A percentile compares a stretch with the other conserved stretches of the same genome.
These are phyloP conservation scores for Schlechtendalia chinensis DNA, from an alignment of 1,140 invertebrate genomes.

Conservation along the genomic window DNA sequence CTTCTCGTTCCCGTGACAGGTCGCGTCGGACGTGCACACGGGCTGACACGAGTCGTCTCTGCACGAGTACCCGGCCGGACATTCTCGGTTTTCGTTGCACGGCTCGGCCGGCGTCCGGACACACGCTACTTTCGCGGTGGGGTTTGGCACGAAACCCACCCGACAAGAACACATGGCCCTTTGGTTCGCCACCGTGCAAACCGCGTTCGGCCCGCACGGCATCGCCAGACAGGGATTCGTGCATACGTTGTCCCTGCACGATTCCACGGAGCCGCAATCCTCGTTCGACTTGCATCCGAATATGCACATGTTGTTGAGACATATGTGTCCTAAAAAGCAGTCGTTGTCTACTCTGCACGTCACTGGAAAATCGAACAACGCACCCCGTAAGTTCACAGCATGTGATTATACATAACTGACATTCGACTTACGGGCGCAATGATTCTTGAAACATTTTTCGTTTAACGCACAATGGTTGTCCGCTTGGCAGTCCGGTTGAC, in stretches of 20 bases:
- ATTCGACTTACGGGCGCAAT: conserved; percentile 71
- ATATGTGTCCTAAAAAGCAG: conserved; percentile 86
- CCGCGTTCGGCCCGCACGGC: conserved; percentile 80
- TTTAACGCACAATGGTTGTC: conserved; percentile 87
- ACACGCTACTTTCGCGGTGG: conserved; percentile 62
- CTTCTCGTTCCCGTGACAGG: conserved; percentile 77
- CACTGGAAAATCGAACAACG: conserved; percentile 58
- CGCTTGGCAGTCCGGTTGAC: conserved; percentile 68
- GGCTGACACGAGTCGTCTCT: conserved; percentile 70
- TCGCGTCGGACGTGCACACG: conserved; percentile 70
- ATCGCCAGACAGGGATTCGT: conserved; percentile 72
- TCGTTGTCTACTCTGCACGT: conserved; percentile 87
- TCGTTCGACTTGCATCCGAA: conserved; percentile 82
- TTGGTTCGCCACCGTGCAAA: conserved; percentile 77
- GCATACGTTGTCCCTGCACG: conserved; percentile 76
- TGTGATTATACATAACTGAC: not conserved
- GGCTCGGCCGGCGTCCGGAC: conserved; percentile 60
- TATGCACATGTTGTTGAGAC: conserved; percentile 77
- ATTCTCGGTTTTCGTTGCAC: conserved; percentile 71
- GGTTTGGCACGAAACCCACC: conserved; percentile 60
- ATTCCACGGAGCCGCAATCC: conserved; percentile 79
- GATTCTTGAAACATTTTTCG: conserved; percentile 79
- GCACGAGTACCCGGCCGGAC: conserved; percentile 68
- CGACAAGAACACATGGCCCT: conserved; percentile 77
- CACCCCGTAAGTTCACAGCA: no score